Evolutionary conservation across 2,888 invertebrate genomes (phyloP).

Genomic region (Rapana venosa): DNA sequence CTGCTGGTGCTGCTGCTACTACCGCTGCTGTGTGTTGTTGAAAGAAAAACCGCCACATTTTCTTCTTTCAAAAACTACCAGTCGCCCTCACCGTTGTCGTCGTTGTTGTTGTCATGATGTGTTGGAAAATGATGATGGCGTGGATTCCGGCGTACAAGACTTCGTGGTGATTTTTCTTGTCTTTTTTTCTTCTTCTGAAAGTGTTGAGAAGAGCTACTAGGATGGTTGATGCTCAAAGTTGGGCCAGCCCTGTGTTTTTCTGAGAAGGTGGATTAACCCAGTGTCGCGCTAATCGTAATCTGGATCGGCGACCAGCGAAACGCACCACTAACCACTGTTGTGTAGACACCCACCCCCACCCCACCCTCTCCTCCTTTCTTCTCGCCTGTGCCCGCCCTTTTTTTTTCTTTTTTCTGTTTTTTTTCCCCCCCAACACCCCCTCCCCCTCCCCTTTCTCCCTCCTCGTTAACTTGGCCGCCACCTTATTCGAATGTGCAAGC

Average conservation of each 20-base stretch:
- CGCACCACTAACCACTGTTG: too few relatives aligned
- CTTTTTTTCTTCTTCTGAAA: too few relatives aligned
- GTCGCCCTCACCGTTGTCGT: background rate
- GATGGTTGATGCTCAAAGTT: too few relatives aligned
- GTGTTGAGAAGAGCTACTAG: too few relatives aligned
- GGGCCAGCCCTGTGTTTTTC: too few relatives aligned
- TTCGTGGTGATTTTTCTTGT: too few relatives aligned
- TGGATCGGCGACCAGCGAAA: too few relatives aligned
- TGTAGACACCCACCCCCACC: too few relatives aligned
- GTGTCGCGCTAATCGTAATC: background rate
- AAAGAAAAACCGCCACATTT: background rate
- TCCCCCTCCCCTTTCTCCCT: too few relatives aligned
- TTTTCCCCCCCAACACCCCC: background rate
- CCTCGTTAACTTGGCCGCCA: too few relatives aligned
- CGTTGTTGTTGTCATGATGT: background rate
- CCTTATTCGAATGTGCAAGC: background rate
- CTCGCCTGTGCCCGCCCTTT: background rate
- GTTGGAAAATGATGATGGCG: background rate
- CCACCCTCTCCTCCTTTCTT: too few relatives aligned
- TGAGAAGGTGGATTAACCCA: conserved; percentile 3
- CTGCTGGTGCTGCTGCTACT: background rate
- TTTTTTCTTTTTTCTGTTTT: background rate
- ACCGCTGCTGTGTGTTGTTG: background rate
- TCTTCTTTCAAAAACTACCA: background rate
- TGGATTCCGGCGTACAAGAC: too few relatives aligned